Percentiles rank a stretch among this genome's conserved stretches.
These are phyloP conservation scores for Thumatha senex DNA, from an alignment of 2,888 invertebrate genomes.

Conservation along the genomic window DNA sequence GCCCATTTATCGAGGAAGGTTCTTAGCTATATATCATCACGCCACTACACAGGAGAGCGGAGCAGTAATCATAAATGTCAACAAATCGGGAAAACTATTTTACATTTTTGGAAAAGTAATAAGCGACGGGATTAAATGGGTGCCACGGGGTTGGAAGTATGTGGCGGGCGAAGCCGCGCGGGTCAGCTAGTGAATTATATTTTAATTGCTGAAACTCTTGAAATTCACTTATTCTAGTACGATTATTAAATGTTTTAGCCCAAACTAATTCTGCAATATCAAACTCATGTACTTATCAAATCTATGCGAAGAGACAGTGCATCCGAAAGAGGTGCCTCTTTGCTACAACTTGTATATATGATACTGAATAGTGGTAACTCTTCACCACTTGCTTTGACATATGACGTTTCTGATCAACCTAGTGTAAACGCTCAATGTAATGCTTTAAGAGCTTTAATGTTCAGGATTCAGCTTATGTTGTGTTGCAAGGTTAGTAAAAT, in stretches of 20 bases:
- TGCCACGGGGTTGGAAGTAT: too few species aligned
- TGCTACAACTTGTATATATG: conserved; percentile 64
- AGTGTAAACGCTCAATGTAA: conserved; percentile 46
- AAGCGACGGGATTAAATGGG: too few species aligned
- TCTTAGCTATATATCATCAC: too few species aligned
- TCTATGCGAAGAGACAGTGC: conserved; percentile 58
- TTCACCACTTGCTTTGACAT: conserved; percentile 60
- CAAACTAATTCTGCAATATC: conserved; percentile 60
- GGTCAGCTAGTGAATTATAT: too few species aligned
- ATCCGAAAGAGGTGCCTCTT: conserved; percentile 56
- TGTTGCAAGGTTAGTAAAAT: conserved; percentile 62
- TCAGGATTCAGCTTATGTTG: conserved; percentile 68
- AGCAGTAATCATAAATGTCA: too few species aligned
- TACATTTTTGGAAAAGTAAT: too few species aligned
- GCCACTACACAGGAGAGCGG: too few species aligned
- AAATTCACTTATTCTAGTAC: too few species aligned
- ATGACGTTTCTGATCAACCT: conserved; percentile 36
- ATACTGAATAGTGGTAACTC: conserved; percentile 55
- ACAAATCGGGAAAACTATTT: too few species aligned
- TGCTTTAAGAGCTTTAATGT: conserved; percentile 68
- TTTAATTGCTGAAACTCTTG: too few species aligned
- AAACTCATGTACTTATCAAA: conserved; percentile 59
- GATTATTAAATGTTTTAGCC: conserved; percentile 43
- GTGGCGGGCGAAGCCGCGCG: too few species aligned
- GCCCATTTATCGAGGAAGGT: too few species aligned